phyloP scores from a whole-genome alignment of 2,797 vertebrate species.

The Melanotaenia boesemani region DNA sequence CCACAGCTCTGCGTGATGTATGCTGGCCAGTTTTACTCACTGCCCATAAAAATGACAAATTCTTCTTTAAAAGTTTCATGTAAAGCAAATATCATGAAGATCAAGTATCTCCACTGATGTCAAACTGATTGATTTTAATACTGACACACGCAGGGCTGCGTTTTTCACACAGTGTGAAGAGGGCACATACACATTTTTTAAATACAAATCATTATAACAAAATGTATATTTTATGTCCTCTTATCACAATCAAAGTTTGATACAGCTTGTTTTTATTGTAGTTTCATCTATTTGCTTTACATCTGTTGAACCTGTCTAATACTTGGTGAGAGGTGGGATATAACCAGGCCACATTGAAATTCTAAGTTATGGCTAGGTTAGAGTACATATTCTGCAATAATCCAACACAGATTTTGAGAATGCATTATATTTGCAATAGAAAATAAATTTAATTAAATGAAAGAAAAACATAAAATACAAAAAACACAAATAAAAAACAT shows the following conservation, averaged over 20 bases:
- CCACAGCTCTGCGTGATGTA: constrained; percentile 43
- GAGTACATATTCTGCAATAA: background rate
- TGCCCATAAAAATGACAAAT: constrained; percentile 48
- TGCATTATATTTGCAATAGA: background rate
- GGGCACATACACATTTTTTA: background rate
- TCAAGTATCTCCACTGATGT: constrained; percentile 26
- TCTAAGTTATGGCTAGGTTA: background rate
- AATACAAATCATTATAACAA: background rate
- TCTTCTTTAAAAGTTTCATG: constrained; percentile 36
- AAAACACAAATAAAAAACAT: background rate
- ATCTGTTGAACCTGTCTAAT: background rate
- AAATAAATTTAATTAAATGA: background rate
- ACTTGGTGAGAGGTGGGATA: background rate
- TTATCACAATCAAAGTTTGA: constrained; percentile 6
- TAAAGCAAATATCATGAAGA: constrained; percentile 53
- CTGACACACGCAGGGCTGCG: constrained; percentile 9
- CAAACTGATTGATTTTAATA: constrained; percentile 25
- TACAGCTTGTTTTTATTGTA: background rate
- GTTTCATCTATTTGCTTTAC: background rate
- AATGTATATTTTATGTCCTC: background rate
- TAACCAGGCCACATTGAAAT: background rate
- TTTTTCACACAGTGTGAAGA: constrained; percentile 15
- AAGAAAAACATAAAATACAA: background rate
- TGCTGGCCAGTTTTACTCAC: constrained; percentile 40
- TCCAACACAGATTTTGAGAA: background rate